These are phyloP conservation scores for Pteruthius melanotis DNA, from an alignment of 2,113 vertebrate genomes.

Conservation along the genomic window DNA sequence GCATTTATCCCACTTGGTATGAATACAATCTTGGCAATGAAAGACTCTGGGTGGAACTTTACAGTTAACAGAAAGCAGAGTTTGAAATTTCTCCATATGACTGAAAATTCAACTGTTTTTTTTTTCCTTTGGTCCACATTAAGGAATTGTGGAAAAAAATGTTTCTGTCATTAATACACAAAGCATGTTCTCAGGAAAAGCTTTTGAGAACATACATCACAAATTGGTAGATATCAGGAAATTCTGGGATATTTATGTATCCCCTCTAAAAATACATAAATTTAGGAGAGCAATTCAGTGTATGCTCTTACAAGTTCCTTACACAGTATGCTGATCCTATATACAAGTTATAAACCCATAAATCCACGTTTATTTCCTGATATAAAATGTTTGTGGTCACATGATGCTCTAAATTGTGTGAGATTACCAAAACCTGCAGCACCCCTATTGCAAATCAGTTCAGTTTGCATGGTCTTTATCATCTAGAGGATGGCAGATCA, in stretches of 20 bases:
- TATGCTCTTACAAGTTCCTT: neutral
- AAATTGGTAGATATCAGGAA: neutral
- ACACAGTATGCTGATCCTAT: neutral
- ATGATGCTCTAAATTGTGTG: neutral
- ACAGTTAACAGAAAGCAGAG: neutral
- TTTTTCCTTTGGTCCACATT: neutral
- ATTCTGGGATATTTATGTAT: neutral
- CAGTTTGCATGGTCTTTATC: neutral
- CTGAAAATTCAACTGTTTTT: neutral
- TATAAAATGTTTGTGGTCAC: neutral
- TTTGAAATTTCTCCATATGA: neutral
- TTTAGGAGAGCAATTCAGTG: neutral
- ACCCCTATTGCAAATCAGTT: neutral
- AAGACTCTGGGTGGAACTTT: neutral
- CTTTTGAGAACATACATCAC: neutral
- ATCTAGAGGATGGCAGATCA: neutral
- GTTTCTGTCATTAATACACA: neutral
- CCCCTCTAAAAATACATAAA: neutral
- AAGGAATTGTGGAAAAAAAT: neutral
- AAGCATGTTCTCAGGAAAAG: conserved; percentile 1
- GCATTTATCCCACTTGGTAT: neutral
- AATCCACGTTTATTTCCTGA: neutral
- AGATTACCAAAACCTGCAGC: conserved; percentile 12
- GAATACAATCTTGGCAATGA: neutral
- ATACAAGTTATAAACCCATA: neutral